Evolutionary conservation across 1,140 invertebrate genomes (phyloP).

Genomic region (Neuroterus valhalla): DNA sequence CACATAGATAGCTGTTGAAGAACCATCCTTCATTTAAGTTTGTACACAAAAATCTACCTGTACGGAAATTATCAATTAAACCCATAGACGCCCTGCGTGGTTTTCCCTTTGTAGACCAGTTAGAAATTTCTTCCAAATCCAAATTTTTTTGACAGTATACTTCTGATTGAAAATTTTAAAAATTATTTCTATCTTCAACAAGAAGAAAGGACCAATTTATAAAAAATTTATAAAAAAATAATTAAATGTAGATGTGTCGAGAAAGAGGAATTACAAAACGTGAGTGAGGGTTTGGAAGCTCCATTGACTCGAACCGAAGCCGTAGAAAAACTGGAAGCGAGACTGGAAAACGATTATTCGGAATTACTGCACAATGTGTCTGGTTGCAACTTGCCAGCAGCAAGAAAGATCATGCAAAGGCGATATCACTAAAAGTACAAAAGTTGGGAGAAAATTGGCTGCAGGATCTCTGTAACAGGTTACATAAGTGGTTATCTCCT

Average conservation of each 20-base stretch:
- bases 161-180: neutral
- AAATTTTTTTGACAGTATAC: too few species aligned
- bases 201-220: neutral
- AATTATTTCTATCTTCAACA: neutral
- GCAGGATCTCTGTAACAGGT: neutral
- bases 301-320: conserved; percentile 69
- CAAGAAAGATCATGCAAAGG: conserved; percentile 75
- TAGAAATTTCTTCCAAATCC: too few species aligned
- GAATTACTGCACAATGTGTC: conserved; percentile 76
- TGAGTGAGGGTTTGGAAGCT: conserved; percentile 71
- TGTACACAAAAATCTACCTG: too few species aligned
- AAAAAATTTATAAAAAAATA: conserved; percentile 1
- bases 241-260: conserved; percentile 71
- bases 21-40: too few species aligned
- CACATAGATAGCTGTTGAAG: too few species aligned
- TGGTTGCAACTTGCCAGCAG: conserved; percentile 74
- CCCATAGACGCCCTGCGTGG: too few species aligned
- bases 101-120: too few species aligned
- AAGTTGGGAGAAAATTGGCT: conserved; percentile 17
- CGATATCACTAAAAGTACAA: conserved; percentile 70
- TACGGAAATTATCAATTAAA: too few species aligned
- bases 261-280: conserved; percentile 74
- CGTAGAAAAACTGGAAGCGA: conserved; percentile 62
- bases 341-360: conserved; percentile 65
- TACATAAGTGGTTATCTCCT: neutral